These are phyloP conservation scores for Ormyrus pomaceus DNA, from an alignment of 2,888 invertebrate genomes.

Conservation along the genomic window DNA sequence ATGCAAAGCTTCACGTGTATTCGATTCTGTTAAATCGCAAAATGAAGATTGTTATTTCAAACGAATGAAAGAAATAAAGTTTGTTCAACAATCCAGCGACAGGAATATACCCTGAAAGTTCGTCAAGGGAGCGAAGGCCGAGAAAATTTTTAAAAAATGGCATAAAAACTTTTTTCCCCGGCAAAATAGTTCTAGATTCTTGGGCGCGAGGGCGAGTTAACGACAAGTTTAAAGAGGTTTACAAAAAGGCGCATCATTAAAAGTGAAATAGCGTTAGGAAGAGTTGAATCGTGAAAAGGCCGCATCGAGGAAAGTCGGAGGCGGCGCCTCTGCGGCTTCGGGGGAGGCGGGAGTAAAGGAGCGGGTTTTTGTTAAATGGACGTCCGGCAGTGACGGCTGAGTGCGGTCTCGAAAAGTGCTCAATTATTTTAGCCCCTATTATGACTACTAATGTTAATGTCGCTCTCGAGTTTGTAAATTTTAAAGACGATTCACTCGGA, in stretches of 20 bases:
- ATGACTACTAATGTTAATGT: constrained; percentile 41
- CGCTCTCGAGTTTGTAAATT: constrained; percentile 34
- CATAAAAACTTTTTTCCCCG: too few species aligned
- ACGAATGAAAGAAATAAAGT: too few species aligned
- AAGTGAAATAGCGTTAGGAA: constrained; percentile 25
- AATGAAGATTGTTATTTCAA: too few species aligned
- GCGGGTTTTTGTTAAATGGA: constrained; percentile 24
- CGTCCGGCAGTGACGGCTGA: constrained; percentile 4
- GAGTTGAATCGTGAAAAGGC: constrained; percentile 26
- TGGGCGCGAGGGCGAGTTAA: too few species aligned
- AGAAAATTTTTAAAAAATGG: too few species aligned
- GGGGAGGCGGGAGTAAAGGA: not conserved
- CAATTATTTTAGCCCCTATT: constrained; percentile 41
- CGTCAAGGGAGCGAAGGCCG: too few species aligned
- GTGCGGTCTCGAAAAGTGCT: constrained; percentile 31
- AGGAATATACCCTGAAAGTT: too few species aligned
- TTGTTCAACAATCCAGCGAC: too few species aligned
- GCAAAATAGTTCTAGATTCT: too few species aligned
- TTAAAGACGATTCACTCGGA: constrained; percentile 24
- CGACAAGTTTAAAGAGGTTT: not conserved
- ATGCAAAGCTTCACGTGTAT: too few species aligned
- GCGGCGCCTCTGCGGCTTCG: not conserved
- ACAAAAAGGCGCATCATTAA: constrained; percentile 33
- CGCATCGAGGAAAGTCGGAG: constrained; percentile 2
- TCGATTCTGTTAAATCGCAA: too few species aligned